Evolutionary conservation across 2,797 vertebrate genomes (phyloP), one percentile per base, ranked within the genome.

Genomic region (Chloroceryle inda): DNA sequence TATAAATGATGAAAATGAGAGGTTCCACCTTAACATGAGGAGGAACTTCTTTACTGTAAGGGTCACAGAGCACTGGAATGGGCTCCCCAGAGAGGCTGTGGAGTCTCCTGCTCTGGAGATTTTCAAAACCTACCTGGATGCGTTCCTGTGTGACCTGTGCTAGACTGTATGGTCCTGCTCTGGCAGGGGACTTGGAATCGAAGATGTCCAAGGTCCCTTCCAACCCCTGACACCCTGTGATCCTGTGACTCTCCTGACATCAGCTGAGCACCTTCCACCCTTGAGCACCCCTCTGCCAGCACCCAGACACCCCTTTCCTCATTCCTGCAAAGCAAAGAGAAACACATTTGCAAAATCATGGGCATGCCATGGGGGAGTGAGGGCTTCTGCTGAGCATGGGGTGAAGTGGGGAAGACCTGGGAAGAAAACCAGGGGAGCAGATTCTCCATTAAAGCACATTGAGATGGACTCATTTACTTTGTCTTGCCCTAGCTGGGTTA

Each of bases 331-430:
- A 74, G 33, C 18, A 52, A 67, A 47, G 26, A 77, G 33, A 72
- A 83, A 67, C 13, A 20, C 22, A 68, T 71, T 81, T 79, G 68
- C 9, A 79, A 82, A 91, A 64, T 16, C 23, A 33, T 31, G 26
- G 53, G 17, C 1, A 1, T 0, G 0, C 8, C 37, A 0, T 7
- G 17, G 3, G 14, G 38, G 9, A 77, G 50, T 12, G 27, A 72
- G 7, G 13, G 21, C 14, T 85, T 85, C 55, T 90, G 16, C 58
- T 62, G 42, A 23, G 9, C 33, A 18, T 0, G 0, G 29, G 2
- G 4, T 56, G 13, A 56, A 80, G 27, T 16, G 4, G n/a, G 11
- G 23, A 63, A 6, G 37, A 44, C n/a, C 19, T 8, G 2, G 19
- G 24, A 19, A 74, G 10, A 67, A 72, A 72, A 37, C 9, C 0